These are phyloP conservation scores for Rhincodon typus DNA, from an alignment of 2,797 vertebrate species.

Conservation along the genomic window DNA sequence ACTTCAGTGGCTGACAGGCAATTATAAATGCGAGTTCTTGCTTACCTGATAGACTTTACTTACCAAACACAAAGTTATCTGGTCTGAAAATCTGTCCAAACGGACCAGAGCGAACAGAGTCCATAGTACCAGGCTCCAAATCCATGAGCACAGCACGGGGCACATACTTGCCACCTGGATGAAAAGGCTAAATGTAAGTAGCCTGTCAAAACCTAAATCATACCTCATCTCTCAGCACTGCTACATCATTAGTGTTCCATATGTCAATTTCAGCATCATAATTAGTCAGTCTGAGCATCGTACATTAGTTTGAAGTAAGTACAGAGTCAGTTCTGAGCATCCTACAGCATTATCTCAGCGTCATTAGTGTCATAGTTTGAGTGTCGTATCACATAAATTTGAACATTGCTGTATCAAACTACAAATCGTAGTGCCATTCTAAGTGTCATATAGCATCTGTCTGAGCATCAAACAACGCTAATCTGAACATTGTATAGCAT, in stretches of 20 bases:
- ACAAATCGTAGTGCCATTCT: too few relatives aligned
- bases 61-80: slow-evolving; percentile 74
- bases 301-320: too few relatives aligned
- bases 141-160: slow-evolving; percentile 70
- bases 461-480: too few relatives aligned
- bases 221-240: not conserved
- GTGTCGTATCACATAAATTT: too few relatives aligned
- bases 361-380: too few relatives aligned
- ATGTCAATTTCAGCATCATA: not conserved
- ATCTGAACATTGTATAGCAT: too few relatives aligned
- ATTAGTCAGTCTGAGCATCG: too few relatives aligned
- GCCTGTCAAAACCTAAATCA: not conserved
- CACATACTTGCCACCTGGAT: slow-evolving; percentile 68
- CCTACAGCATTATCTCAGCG: too few relatives aligned
- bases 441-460: too few relatives aligned
- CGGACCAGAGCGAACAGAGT: slow-evolving; percentile 72
- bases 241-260: not conserved
- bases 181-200: slow-evolving; percentile 34
- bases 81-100: slow-evolving; percentile 71
- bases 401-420: too few relatives aligned
- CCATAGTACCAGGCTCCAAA: slow-evolving; percentile 73
- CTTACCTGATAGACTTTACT: slow-evolving; percentile 36
- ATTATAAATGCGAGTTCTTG: not conserved
- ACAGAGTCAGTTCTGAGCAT: too few relatives aligned
- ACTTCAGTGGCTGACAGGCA: not conserved